Evolutionary conservation across 2,888 invertebrate species (phyloP).

Genomic region (Drosophila percnosoma): DNA sequence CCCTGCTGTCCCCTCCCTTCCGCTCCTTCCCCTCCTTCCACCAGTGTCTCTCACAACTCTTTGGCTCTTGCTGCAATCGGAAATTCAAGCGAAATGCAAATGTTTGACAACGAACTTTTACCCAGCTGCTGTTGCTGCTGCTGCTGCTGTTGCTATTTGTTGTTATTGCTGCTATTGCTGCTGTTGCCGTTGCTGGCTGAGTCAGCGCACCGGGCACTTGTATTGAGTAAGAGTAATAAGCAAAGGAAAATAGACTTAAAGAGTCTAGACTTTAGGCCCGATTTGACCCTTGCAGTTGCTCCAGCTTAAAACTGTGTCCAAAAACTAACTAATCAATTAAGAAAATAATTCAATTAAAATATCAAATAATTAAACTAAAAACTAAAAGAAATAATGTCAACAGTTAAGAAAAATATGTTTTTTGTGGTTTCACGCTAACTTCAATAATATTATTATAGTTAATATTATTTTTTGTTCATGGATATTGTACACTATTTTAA

Average conservation of each 20-base stretch:
- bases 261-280: constrained; percentile 9
- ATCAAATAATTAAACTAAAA: neutral
- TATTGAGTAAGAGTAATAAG: constrained; percentile 46
- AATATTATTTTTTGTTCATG: neutral
- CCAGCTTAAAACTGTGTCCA: neutral
- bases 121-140: constrained; percentile 27
- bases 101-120: constrained; percentile 78
- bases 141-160: constrained; percentile 12
- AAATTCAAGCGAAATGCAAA: constrained; percentile 79
- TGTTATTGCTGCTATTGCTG: constrained; percentile 13
- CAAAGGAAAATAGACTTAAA: constrained; percentile 1
- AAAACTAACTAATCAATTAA: neutral
- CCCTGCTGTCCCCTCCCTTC: neutral
- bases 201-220: constrained; percentile 52
- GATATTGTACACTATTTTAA: neutral
- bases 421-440: neutral
- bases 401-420: neutral
- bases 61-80: constrained; percentile 63
- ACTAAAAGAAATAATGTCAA: neutral
- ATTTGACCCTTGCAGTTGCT: neutral
- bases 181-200: constrained; percentile 39
- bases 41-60: neutral
- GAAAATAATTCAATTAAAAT: neutral
- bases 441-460: neutral
- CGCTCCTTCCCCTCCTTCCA: too few species aligned